A percentile compares a stretch with the other conserved stretches of the same genome.
phyloP scores from a whole-genome alignment of 2,113 vertebrate genomes.

The Poecilia latipinna region DNA sequence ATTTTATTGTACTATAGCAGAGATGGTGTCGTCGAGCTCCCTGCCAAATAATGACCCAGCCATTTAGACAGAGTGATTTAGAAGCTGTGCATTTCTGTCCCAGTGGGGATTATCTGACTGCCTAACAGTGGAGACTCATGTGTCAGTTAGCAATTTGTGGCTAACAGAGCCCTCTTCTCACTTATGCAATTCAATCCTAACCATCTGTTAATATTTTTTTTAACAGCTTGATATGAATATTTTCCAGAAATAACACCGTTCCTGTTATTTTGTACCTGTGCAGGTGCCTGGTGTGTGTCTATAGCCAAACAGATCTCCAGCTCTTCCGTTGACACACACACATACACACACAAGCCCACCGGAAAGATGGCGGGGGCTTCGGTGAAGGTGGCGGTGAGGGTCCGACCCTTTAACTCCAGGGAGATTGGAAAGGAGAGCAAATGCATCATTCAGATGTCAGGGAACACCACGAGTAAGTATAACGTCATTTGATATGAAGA shows the following conservation, averaged over 20 bases:
- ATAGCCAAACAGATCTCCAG: conserved; percentile 51
- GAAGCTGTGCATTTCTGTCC: conserved; percentile 9
- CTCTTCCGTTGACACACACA: conserved; percentile 30
- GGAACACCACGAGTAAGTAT: conserved; percentile 97
- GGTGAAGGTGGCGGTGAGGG: conserved; percentile 97
- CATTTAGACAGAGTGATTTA: conserved; percentile 27
- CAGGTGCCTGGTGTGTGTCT: conserved; percentile 66
- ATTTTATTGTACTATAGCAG: conserved; percentile 56
- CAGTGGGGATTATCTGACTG: conserved; percentile 1
- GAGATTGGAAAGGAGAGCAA: conserved; percentile 95
- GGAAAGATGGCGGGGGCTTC: conserved; percentile 91
- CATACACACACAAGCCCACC: conserved; percentile 24
- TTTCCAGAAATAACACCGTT: not conserved
- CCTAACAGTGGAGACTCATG: conserved; percentile 22
- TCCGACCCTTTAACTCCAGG: conserved; percentile 97
- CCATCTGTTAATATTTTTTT: not conserved
- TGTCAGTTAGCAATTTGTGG: conserved; percentile 1
- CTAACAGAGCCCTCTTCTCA: not conserved
- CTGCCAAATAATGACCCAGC: conserved; percentile 35
- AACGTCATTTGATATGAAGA: not conserved
- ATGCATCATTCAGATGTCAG: conserved; percentile 98
- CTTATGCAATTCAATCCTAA: not conserved
- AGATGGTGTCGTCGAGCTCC: conserved; percentile 45
- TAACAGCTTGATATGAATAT: not conserved
- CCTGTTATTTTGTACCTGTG: conserved; percentile 19